A percentile compares a stretch with the other conserved stretches of the same genome.
Evolutionary conservation across 2,888 invertebrate genomes (phyloP).

Genomic region (Aricia artaxerxes): DNA sequence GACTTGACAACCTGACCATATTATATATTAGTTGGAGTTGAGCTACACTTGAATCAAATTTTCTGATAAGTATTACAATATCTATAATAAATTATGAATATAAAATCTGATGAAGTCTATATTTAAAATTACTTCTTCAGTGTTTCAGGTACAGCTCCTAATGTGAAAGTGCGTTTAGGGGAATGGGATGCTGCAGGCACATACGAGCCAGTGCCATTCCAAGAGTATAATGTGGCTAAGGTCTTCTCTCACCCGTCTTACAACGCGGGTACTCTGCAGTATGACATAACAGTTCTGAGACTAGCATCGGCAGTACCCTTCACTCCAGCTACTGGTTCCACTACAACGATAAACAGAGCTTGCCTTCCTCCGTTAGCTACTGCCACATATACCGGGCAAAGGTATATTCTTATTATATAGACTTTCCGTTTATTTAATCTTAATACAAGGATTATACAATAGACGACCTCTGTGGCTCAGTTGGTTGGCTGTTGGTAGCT

Average conservation of each 20-base stretch:
- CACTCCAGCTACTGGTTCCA: slow-evolving; percentile 65
- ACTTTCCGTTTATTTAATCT: not conserved
- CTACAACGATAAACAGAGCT: slow-evolving; percentile 81
- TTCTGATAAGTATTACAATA: not conserved
- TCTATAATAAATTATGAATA: too few relatives aligned
- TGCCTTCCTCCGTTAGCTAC: slow-evolving; percentile 78
- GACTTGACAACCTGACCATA: not conserved
- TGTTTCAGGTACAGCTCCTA: slow-evolving; percentile 71
- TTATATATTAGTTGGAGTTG: not conserved
- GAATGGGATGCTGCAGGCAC: slow-evolving; percentile 87
- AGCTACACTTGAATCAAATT: not conserved
- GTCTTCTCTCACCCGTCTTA: slow-evolving; percentile 84
- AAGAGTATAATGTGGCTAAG: slow-evolving; percentile 80
- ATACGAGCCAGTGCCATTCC: slow-evolving; percentile 83
- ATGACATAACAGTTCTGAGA: slow-evolving; percentile 90
- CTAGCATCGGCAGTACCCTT: slow-evolving; percentile 81
- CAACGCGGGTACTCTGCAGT: slow-evolving; percentile 86
- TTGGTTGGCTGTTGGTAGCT: too few relatives aligned
- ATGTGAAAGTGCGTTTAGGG: slow-evolving; percentile 85
- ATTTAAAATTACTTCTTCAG: slow-evolving; percentile 44
- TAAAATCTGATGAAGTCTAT: not conserved
- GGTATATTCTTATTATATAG: slow-evolving; percentile 49
- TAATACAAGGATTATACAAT: not conserved
- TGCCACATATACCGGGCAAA: slow-evolving; percentile 71
- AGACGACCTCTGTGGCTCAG: too few relatives aligned